These are phyloP conservation scores for Myopa tessellatipennis DNA, from an alignment of 2,888 invertebrate genomes.

Conservation along the genomic window DNA sequence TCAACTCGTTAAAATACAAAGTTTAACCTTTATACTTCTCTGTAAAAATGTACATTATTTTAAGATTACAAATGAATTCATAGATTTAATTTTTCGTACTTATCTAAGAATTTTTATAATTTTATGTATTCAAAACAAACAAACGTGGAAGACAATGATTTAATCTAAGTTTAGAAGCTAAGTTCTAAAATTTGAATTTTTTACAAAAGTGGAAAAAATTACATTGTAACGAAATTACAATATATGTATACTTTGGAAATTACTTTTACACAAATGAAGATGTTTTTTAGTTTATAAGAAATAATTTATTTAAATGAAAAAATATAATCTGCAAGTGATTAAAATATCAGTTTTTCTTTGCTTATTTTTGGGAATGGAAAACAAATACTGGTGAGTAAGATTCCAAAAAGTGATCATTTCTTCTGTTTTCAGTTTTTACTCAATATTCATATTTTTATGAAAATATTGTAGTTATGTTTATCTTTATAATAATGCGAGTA, in stretches of 20 bases:
- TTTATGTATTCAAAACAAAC: slow-evolving; percentile 31
- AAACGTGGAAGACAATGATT: slow-evolving; percentile 47
- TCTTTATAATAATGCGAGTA: no score
- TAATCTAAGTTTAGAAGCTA: slow-evolving; percentile 35
- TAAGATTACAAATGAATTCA: no score
- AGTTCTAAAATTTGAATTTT: slow-evolving; percentile 22
- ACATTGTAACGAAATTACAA: neutral
- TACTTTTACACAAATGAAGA: slow-evolving; percentile 55
- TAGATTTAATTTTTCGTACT: slow-evolving; percentile 24
- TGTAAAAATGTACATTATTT: slow-evolving; percentile 54
- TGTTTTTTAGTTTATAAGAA: slow-evolving; percentile 63
- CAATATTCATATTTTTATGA: no score
- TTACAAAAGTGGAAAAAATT: slow-evolving; percentile 3
- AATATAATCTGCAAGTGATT: slow-evolving; percentile 35
- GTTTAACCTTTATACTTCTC: no score
- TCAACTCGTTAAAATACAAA: slow-evolving; percentile 47
- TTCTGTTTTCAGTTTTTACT: no score
- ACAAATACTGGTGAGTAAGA: no score
- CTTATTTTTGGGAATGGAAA: neutral
- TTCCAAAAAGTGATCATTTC: no score
- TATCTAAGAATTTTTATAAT: slow-evolving; percentile 32
- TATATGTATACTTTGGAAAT: slow-evolving; percentile 42
- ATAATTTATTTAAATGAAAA: slow-evolving; percentile 56
- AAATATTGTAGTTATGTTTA: no score
- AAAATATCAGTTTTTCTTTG: neutral